Base-by-base conservation (phyloP, 2,113 vertebrate species). In the Falcunculus frontatus region DNA sequence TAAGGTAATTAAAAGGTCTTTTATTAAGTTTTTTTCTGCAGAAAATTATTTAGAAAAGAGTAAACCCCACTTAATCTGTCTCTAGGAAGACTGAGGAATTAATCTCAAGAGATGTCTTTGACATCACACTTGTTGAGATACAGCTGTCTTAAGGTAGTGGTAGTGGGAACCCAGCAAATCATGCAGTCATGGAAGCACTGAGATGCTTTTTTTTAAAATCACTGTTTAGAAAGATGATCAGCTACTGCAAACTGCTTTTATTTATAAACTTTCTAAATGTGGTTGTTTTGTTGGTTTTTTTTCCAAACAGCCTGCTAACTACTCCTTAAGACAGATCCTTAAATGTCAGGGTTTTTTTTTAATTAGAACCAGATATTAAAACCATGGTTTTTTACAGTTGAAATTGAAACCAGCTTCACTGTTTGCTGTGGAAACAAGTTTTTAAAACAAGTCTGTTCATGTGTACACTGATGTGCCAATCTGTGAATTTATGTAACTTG, bases 341-440 rank as follows among this genome's bases (percentile, higher is more conserved):
- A 65, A 85, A 47, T 63, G 22, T 86, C 65, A 37, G 25, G 32
- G 8, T 70, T 14, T 33, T 50, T 57, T 70, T 88, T 35, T 1
- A 44, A 74, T 95, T 73, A 75, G 69, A 96, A 82, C 39, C 78
- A 87, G 75, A 85, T 91, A 85, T 63, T 87, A 64, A 73, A 89
- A n/a, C 3, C 82, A 35, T n/a, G 47, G 35, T 9, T 72, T 1
- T 7, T 82, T 80, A 33, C 37, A 30, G 27, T 10, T 94, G 73
- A 80, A 87, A 77, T 64, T 77, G 84, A 81, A 91, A 86, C 60
- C 5, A 32, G 10, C 56, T 84, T 90, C 53, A 13, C 39, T 35
- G 4, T 89, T 90, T 73, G 26, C 56, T 65, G 3, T 79, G 75
- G 76, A 77, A 90, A 65, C 52, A 67, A 69, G 13, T 29, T 68